Base-by-base conservation (phyloP, 92 coral and sea anemone species). In the Phenganax stokvisi region DNA sequence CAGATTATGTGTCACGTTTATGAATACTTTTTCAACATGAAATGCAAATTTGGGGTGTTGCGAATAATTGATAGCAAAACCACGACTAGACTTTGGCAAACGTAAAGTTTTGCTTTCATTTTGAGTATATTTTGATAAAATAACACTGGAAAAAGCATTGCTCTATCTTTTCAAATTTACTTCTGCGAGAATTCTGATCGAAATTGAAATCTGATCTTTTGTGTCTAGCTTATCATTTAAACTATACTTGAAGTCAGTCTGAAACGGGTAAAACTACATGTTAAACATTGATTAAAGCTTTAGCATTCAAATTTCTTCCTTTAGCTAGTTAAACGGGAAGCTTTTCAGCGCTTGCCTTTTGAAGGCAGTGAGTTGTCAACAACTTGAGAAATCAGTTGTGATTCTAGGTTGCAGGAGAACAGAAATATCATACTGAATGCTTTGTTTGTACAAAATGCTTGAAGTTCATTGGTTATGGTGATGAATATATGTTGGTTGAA, bases 381-480 rank as follows among this genome's bases (percentile, higher is more conserved):
- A 57, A 47, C 10, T 25, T 27, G 58, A 57, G 9, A 9, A 59
- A 9, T 29, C 31, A 12, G 12, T 47, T 72, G 12, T 31, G 12
- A 52, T 56, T 59, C 7, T 67, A 93, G 98, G 98, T 93, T 17
- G 86, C 90, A 44, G 98, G 97, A 44, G 97, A 92, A 63, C 92
- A 87, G 71, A 92, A 86, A 81, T 96, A 90, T 75, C 99, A 96
- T 61, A 96, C 99, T 13, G 99, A 96, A 59, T 96, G 99, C 79
- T 92, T 96, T 67, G 83, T 88, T 29, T 96, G 99, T 81, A 83
- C 87, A 37, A 85, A 77, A 51, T 96, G 99, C 83, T 56, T 86
- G 70, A 87, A 82, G 80, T 89, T 90, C 80, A 81, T 96, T 30
- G 91, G 92, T 28, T 93, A 91, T 62, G 99, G 92, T 11, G 99